phyloP scores from a whole-genome alignment of 2,888 invertebrate species.

The Neoitamus cyanurus region DNA sequence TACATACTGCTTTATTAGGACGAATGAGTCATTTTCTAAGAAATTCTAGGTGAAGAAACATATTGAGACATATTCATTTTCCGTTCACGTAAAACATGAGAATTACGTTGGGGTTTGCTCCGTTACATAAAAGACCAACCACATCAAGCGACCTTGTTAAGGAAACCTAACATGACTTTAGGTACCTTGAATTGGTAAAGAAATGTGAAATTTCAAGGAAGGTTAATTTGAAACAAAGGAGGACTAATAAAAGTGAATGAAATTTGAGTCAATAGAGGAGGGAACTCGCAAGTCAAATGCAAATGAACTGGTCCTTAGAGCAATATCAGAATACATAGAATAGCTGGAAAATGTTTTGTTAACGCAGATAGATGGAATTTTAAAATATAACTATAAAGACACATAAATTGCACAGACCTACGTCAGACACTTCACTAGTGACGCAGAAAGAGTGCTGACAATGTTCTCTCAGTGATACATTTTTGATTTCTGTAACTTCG shows the following conservation, averaged over 20 bases:
- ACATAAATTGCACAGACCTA: too few species aligned
- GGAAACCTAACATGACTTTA: not conserved
- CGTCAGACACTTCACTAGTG: too few species aligned
- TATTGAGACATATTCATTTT: not conserved
- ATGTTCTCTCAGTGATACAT: too few species aligned
- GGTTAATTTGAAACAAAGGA: not conserved
- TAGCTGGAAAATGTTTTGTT: too few species aligned
- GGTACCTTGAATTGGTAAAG: not conserved
- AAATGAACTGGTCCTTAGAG: too few species aligned
- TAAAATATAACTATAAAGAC: too few species aligned
- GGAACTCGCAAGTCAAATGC: not conserved
- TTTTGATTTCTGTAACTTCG: too few species aligned
- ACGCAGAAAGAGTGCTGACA: too few species aligned
- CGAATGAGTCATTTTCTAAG: not conserved
- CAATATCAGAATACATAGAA: too few species aligned
- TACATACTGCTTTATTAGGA: not conserved
- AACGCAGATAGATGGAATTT: too few species aligned
- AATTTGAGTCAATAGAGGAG: not conserved
- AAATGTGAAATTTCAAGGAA: not conserved
- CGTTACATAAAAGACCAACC: not conserved
- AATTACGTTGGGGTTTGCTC: not conserved
- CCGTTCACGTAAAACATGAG: not conserved
- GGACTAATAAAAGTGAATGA: not conserved
- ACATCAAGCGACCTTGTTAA: not conserved
- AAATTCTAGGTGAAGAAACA: not conserved